A percentile compares a stretch with the other conserved stretches of the same genome.
phyloP scores from a whole-genome alignment of 2,888 invertebrate genomes.

The Troides aeacus region DNA sequence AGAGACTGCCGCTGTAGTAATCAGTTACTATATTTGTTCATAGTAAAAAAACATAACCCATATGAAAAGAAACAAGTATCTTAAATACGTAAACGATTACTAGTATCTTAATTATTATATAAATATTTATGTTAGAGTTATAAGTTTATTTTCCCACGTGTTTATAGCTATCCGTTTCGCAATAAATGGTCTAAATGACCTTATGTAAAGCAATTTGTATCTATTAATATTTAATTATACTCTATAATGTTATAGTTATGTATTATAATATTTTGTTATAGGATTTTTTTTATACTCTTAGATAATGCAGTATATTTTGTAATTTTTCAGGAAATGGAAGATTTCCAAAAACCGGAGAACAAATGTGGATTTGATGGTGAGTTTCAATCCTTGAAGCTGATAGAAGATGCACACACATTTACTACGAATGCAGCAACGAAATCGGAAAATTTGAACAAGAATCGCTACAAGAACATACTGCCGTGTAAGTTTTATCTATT shows the following conservation, averaged over 20 bases:
- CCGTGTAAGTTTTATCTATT: constrained; percentile 81
- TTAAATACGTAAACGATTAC: neutral
- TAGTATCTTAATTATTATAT: neutral
- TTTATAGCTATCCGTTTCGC: neutral
- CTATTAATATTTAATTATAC: neutral
- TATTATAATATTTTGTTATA: no score
- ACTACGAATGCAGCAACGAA: constrained; percentile 93
- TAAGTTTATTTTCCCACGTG: neutral
- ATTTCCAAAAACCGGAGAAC: constrained; percentile 43
- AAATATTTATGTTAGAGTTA: neutral
- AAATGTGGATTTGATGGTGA: constrained; percentile 92
- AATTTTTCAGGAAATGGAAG: constrained; percentile 49
- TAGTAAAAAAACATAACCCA: neutral
- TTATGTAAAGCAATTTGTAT: neutral
- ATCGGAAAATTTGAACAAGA: constrained; percentile 92
- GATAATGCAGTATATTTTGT: neutral
- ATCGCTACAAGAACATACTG: constrained; percentile 98
- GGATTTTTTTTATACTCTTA: no score
- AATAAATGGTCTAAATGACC: neutral
- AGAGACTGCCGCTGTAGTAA: neutral
- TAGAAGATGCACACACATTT: constrained; percentile 93
- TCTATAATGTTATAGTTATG: no score
- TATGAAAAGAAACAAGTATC: neutral
- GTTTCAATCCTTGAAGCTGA: constrained; percentile 94
- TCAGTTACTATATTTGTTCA: neutral